phyloP scores from a whole-genome alignment of 2,888 invertebrate species.

The Nineta flava region DNA sequence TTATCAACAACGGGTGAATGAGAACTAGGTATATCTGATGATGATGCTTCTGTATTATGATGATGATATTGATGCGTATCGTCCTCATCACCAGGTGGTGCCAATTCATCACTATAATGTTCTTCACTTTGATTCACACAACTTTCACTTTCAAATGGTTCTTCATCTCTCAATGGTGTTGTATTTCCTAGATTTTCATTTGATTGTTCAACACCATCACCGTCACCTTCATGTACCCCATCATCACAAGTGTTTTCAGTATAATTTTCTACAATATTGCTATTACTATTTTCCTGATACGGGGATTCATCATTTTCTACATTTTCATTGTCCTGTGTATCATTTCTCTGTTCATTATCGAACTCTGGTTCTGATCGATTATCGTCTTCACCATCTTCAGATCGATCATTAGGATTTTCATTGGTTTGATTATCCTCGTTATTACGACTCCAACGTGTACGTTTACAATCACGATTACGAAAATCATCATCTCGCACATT shows the following conservation, averaged over 20 bases:
- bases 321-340: conserved; percentile 5
- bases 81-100: neutral
- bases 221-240: conserved; percentile 14
- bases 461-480: conserved; percentile 8
- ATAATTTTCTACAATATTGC: neutral
- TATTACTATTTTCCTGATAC: conserved; percentile 10
- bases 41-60: neutral
- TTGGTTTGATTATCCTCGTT: conserved; percentile 8
- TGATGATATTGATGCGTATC: neutral
- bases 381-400: conserved; percentile 1
- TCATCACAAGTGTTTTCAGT: conserved; percentile 6
- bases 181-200: conserved; percentile 13
- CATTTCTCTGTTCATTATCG: neutral
- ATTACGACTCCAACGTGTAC: conserved; percentile 6
- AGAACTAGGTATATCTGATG: neutral
- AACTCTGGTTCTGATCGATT: neutral
- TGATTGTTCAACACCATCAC: conserved; percentile 27
- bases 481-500: conserved; percentile 1
- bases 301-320: conserved; percentile 12
- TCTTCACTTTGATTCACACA: neutral
- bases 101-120: neutral
- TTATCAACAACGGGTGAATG: neutral
- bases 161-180: conserved; percentile 20
- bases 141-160: conserved; percentile 6
- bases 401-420: neutral